A percentile compares a stretch with the other conserved stretches of the same genome.
Conservation (phyloP, 2,113 vertebrate species). For the Scolopax mira region DNA sequence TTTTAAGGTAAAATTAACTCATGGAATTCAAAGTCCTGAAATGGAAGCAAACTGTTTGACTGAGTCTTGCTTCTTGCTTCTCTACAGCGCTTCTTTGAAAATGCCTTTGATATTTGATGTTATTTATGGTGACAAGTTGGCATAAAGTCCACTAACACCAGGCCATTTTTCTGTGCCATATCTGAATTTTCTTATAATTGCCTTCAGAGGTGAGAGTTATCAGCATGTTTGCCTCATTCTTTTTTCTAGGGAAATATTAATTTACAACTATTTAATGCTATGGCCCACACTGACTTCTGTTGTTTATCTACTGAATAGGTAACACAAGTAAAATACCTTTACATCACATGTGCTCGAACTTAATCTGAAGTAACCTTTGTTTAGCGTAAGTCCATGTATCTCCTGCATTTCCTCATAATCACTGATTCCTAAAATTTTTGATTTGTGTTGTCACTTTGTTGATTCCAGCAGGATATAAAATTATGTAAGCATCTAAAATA, state of each 20-base stretch:
- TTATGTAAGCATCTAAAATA: neutral
- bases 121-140: neutral
- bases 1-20: neutral
- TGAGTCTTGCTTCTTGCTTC: neutral
- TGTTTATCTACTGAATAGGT: neutral
- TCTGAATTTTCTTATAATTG: neutral
- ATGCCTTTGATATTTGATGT: neutral
- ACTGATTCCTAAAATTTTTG: neutral
- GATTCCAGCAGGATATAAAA: neutral
- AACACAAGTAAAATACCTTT: neutral
- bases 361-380: neutral
- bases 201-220: neutral
- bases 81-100: neutral
- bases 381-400: neutral
- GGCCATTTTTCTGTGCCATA: neutral
- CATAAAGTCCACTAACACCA: neutral
- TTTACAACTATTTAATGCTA: neutral
- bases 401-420: neutral
- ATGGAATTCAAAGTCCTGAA: neutral
- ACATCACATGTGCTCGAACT: neutral
- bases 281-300: neutral
- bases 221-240: neutral
- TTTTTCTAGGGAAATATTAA: neutral
- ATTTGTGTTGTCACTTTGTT: neutral
- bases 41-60: neutral